These are phyloP conservation scores for Molorchus minor DNA, from an alignment of 2,888 invertebrate species.

Conservation along the genomic window DNA sequence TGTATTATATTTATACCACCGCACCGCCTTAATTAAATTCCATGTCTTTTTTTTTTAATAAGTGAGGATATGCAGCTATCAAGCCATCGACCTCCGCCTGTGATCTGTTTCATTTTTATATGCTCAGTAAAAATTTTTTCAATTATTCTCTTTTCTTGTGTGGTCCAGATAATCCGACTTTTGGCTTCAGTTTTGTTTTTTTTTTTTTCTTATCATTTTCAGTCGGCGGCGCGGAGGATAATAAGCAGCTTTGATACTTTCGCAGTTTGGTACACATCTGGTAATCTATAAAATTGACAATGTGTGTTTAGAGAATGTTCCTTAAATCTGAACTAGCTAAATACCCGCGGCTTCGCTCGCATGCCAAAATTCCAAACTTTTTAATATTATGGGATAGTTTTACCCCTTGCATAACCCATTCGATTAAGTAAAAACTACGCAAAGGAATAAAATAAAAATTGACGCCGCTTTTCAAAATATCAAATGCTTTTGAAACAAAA, in stretches of 20 bases:
- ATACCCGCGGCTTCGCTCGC: too few relatives aligned
- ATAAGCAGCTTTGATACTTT: conserved; percentile 40
- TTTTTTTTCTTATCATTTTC: conserved; percentile 7
- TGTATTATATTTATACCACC: conserved; percentile 3
- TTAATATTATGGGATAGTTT: too few relatives aligned
- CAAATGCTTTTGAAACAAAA: too few relatives aligned
- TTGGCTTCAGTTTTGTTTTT: conserved; percentile 1
- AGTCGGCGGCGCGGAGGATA: conserved; percentile 12
- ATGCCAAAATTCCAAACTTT: too few relatives aligned
- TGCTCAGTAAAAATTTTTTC: conserved; percentile 10
- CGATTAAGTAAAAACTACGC: too few relatives aligned
- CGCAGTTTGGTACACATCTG: conserved; percentile 30
- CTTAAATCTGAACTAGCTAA: too few relatives aligned
- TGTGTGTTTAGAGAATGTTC: conserved; percentile 41
- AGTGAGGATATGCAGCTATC: neutral
- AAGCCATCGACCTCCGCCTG: conserved; percentile 4
- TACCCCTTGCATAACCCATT: too few relatives aligned
- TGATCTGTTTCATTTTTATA: conserved; percentile 4
- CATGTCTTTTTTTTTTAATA: conserved; percentile 2
- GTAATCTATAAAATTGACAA: conserved; percentile 33
- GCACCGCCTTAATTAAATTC: neutral
- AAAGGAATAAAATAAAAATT: too few relatives aligned
- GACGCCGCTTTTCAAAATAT: too few relatives aligned
- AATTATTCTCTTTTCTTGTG: conserved; percentile 6
- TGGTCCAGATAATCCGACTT: conserved; percentile 2